phyloP scores from a whole-genome alignment of 53 echinoderm and acorn worm genomes.

The Zoroaster sp. region DNA sequence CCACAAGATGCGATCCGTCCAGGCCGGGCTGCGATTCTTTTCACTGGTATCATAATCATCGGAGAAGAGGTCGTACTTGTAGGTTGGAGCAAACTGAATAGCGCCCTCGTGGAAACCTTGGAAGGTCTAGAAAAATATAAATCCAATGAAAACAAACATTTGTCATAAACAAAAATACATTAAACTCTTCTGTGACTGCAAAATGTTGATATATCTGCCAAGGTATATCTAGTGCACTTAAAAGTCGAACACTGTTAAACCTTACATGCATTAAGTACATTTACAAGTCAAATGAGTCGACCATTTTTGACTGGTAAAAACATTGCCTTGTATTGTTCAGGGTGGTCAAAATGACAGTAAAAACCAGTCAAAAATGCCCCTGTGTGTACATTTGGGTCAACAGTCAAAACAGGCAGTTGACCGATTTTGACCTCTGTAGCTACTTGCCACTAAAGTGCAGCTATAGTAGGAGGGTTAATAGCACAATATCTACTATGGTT shows the following conservation, averaged over 20 bases:
- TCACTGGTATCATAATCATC: slow-evolving; percentile 97
- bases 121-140: slow-evolving; percentile 56
- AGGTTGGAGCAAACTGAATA: slow-evolving; percentile 94
- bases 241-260: too few species aligned
- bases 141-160: not conserved
- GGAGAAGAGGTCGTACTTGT: slow-evolving; percentile 94
- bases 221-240: not conserved
- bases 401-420: too few species aligned
- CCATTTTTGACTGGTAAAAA: too few species aligned
- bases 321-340: too few species aligned
- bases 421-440: too few species aligned
- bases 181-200: not conserved
- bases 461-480: not conserved
- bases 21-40: slow-evolving; percentile 89
- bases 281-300: too few species aligned
- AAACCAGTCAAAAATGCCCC: too few species aligned
- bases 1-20: slow-evolving; percentile 94
- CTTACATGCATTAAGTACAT: too few species aligned
- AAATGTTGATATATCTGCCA: not conserved
- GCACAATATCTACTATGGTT: not conserved
- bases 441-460: too few species aligned
- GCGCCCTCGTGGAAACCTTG: slow-evolving; percentile 92
- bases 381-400: too few species aligned
- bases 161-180: not conserved
- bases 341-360: too few species aligned